Evolutionary conservation across 2,888 invertebrate species (phyloP).

Genomic region (Agapostemon virescens): DNA sequence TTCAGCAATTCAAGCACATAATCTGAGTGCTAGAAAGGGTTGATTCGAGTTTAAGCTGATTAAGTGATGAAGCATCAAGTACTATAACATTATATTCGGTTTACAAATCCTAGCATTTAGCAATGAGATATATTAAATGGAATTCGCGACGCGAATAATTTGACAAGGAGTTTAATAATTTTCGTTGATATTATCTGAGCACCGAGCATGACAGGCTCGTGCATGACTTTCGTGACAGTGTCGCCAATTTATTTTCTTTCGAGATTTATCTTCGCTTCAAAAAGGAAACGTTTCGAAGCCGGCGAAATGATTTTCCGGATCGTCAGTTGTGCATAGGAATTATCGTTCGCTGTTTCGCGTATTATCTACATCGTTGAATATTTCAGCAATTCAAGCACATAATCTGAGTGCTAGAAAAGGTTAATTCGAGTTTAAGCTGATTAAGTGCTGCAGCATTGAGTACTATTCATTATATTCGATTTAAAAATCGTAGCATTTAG

Average conservation of each 20-base stretch:
- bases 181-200: neutral
- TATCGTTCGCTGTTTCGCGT: neutral
- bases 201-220: neutral
- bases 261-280: neutral
- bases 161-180: slow-evolving; percentile 1
- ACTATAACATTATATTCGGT: neutral
- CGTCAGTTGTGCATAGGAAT: neutral
- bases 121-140: neutral
- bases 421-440: slow-evolving; percentile 1
- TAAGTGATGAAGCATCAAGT: neutral
- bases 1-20: neutral
- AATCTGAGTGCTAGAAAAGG: neutral
- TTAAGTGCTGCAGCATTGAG: neutral
- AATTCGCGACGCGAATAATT: neutral
- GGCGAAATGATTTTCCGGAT: neutral
- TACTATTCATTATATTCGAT: neutral
- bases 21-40: neutral
- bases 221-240: neutral
- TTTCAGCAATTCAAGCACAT: neutral
- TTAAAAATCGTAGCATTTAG: neutral
- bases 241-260: neutral
- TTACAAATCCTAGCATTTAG: neutral
- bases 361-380: neutral
- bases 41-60: slow-evolving; percentile 1
- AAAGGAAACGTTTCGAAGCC: neutral